Percentiles rank a stretch among this genome's conserved stretches.
These are phyloP conservation scores for Hemibagrus guttatus DNA, from an alignment of 2,797 vertebrate genomes.

Conservation along the genomic window DNA sequence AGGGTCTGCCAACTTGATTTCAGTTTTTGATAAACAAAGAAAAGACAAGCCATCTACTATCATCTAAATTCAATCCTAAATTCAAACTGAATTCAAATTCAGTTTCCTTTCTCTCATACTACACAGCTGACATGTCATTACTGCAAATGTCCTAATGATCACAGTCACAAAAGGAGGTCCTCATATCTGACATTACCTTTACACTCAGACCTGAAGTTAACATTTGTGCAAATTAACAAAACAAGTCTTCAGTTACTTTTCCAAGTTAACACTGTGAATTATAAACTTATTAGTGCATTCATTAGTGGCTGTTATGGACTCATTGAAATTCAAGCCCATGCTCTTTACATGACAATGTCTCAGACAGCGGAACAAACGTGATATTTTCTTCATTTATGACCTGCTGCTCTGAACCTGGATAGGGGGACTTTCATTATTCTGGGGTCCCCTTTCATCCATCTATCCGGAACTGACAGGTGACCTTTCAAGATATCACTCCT, in stretches of 20 bases:
- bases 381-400: constrained; percentile 47
- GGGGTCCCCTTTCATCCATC: constrained; percentile 45
- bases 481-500: constrained; percentile 51
- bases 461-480: constrained; percentile 52
- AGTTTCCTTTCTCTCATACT: background rate
- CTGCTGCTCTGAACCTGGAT: constrained; percentile 33
- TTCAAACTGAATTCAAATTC: too few species aligned
- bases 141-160: background rate
- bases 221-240: background rate
- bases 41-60: background rate
- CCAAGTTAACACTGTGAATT: background rate
- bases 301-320: constrained; percentile 45
- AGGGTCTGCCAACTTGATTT: background rate
- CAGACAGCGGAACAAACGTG: constrained; percentile 52
- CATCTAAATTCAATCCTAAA: background rate
- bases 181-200: background rate
- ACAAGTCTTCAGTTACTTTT: background rate
- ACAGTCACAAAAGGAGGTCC: background rate
- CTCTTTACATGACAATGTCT: constrained; percentile 43
- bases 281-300: constrained; percentile 33
- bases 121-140: background rate
- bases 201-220: background rate
- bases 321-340: constrained; percentile 51
- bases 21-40: background rate
- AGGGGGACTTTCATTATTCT: constrained; percentile 52